Percentiles rank a stretch among this genome's conserved stretches.
phyloP scores from a whole-genome alignment of 2,888 invertebrate species.

The Drosophila ezoana region DNA sequence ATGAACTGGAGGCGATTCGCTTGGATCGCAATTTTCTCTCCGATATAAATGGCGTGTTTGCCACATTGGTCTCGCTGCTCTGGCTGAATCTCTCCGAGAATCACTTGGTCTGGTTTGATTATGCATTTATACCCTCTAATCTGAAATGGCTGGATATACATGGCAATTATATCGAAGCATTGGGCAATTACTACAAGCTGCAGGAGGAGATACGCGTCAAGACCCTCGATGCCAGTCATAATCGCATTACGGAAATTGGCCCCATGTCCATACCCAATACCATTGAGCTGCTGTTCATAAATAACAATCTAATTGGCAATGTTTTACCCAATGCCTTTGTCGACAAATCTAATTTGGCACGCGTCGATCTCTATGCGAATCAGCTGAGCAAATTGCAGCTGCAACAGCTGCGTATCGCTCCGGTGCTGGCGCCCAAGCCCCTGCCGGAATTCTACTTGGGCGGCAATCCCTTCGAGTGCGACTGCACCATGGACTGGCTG shows the following conservation, averaged over 20 bases:
- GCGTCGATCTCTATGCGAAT: constrained; percentile 96
- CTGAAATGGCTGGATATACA: constrained; percentile 96
- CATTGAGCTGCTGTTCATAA: constrained; percentile 94
- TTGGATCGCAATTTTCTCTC: constrained; percentile 95
- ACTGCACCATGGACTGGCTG: constrained; percentile 98
- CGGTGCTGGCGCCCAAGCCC: constrained; percentile 88
- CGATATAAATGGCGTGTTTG: constrained; percentile 95
- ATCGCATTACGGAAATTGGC: constrained; percentile 92
- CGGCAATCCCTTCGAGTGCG: constrained; percentile 97
- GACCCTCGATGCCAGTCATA: constrained; percentile 96
- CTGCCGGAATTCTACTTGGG: constrained; percentile 96
- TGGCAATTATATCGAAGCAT: constrained; percentile 94
- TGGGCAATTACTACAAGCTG: constrained; percentile 95
- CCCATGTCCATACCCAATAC: constrained; percentile 94
- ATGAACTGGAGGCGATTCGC: constrained; percentile 93
- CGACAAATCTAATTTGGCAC: constrained; percentile 92
- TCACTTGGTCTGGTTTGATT: constrained; percentile 96
- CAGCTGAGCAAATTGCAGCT: constrained; percentile 93
- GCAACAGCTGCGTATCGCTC: constrained; percentile 91
- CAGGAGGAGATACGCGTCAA: constrained; percentile 93
- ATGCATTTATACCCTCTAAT: constrained; percentile 95
- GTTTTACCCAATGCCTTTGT: constrained; percentile 94
- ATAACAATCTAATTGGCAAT: constrained; percentile 93
- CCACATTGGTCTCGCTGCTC: constrained; percentile 92
- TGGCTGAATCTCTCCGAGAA: constrained; percentile 96